These are phyloP conservation scores for Pantherophis alleghaniensis DNA, from an alignment of 2,797 vertebrate species.

Conservation along the genomic window DNA sequence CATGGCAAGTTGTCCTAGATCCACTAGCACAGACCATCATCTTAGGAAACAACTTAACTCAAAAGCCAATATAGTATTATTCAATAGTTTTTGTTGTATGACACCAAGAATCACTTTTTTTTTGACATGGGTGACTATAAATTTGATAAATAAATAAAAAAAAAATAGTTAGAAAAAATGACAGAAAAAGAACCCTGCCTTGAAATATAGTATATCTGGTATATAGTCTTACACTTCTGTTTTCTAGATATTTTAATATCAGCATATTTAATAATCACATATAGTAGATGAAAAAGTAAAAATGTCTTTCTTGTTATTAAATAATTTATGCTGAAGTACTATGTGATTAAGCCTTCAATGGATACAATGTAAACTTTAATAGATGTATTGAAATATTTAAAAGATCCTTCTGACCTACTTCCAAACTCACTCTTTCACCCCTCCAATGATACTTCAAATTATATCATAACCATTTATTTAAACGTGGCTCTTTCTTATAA, in stretches of 20 bases:
- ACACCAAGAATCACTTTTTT: too few relatives aligned
- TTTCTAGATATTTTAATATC: background rate
- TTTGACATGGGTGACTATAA: too few relatives aligned
- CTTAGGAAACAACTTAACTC: background rate
- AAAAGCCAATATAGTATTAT: background rate
- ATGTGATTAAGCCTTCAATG: constrained; percentile 19
- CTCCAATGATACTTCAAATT: constrained; percentile 8
- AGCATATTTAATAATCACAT: background rate
- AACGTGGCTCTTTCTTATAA: constrained; percentile 4
- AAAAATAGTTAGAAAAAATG: background rate
- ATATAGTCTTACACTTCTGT: background rate
- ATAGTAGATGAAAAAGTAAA: background rate
- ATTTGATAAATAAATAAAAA: too few relatives aligned
- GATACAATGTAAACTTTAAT: constrained; percentile 19
- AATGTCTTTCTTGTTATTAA: background rate
- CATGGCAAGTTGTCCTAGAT: background rate
- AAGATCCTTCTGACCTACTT: constrained; percentile 21
- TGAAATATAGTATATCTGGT: background rate
- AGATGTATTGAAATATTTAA: constrained; percentile 31
- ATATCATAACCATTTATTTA: constrained; percentile 26
- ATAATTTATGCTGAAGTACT: constrained; percentile 15
- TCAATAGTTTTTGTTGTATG: background rate
- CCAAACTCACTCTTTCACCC: constrained; percentile 3
- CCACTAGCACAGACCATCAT: background rate
- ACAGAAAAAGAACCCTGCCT: background rate